Evolutionary conservation across 1,140 invertebrate genomes (phyloP).

Genomic region (Tenebrio molitor): DNA sequence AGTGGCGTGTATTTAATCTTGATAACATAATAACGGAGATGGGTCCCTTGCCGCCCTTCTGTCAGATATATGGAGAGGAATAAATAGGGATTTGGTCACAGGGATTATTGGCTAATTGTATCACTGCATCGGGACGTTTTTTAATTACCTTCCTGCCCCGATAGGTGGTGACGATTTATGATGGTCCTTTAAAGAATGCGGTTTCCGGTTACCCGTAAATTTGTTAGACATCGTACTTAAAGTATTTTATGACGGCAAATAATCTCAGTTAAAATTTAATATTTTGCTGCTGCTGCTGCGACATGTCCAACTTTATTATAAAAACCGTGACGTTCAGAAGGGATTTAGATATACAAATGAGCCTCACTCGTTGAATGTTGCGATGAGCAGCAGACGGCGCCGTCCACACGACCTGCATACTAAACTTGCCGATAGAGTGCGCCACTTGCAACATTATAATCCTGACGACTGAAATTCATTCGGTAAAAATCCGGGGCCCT

Average conservation of each 20-base stretch:
- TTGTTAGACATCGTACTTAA: too few species aligned
- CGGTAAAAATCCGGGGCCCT: conserved; percentile 11
- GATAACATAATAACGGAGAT: conserved; percentile 60
- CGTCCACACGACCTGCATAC: conserved; percentile 58
- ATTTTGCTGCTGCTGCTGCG: not conserved
- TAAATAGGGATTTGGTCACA: conserved; percentile 61
- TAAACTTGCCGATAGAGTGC: conserved; percentile 53
- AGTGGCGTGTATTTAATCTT: conserved; percentile 56
- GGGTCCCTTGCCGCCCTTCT: conserved; percentile 59
- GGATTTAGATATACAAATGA: conserved; percentile 47
- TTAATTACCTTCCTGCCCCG: conserved; percentile 39
- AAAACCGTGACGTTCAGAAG: conserved; percentile 17
- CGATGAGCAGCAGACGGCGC: conserved; percentile 61
- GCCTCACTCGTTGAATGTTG: conserved; percentile 42
- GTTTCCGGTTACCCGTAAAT: too few species aligned
- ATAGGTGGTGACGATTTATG: conserved; percentile 43
- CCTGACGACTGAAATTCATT: conserved; percentile 31
- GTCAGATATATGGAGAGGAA: conserved; percentile 63
- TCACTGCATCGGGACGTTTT: conserved; percentile 43
- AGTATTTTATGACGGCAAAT: not conserved
- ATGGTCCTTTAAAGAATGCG: not conserved
- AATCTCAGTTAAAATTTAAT: conserved; percentile 22
- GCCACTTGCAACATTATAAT: conserved; percentile 54
- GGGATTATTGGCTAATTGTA: conserved; percentile 63
- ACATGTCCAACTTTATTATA: conserved; percentile 32